These are phyloP conservation scores for Hypomesus transpacificus DNA, from an alignment of 2,113 vertebrate genomes.

Conservation along the genomic window DNA sequence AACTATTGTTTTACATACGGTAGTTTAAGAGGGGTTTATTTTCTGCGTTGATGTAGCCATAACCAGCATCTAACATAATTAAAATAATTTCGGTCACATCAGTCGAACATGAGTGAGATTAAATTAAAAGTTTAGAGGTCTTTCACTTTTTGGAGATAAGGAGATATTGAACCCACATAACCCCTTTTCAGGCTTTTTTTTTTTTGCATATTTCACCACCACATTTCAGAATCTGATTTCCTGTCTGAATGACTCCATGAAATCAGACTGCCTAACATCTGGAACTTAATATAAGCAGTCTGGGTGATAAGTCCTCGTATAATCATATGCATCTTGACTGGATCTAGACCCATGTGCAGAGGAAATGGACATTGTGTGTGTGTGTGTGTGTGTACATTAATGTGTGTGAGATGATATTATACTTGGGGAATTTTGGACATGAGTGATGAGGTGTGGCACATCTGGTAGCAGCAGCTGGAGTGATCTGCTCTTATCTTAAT, in stretches of 20 bases:
- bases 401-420: not conserved
- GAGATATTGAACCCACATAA: too few relatives aligned
- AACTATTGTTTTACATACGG: too few relatives aligned
- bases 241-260: not conserved
- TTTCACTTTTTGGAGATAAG: too few relatives aligned
- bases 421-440: not conserved
- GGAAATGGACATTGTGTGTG: slow-evolving; percentile 9
- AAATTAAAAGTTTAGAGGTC: too few relatives aligned
- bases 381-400: not conserved
- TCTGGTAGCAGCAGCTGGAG: not conserved
- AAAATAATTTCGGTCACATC: too few relatives aligned
- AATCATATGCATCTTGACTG: not conserved
- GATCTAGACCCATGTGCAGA: slow-evolving; percentile 13
- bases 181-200: too few relatives aligned
- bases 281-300: not conserved
- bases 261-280: not conserved
- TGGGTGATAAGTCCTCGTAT: not conserved
- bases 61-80: too few relatives aligned
- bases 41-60: too few relatives aligned
- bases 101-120: too few relatives aligned
- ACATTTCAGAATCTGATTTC: not conserved
- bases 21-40: too few relatives aligned
- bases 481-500: not conserved
- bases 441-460: slow-evolving; percentile 2
- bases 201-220: too few relatives aligned